phyloP scores from a whole-genome alignment of 2,797 vertebrate genomes.

The Sebastes nivosus region DNA sequence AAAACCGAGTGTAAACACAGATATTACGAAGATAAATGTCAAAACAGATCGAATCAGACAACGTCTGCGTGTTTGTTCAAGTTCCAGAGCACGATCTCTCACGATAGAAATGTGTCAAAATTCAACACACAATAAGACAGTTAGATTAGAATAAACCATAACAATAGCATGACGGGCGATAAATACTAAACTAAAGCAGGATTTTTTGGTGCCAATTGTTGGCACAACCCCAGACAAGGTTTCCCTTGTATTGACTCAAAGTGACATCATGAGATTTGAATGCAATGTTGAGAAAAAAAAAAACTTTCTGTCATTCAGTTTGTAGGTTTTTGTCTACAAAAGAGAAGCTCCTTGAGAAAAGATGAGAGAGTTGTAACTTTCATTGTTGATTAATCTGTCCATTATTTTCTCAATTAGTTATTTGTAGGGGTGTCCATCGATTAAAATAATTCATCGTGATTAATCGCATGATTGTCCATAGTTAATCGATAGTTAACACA shows the following conservation, averaged over 20 bases:
- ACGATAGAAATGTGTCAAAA: conserved; percentile 22
- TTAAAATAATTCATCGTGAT: too few species aligned
- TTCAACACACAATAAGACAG: neutral
- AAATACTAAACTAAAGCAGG: neutral
- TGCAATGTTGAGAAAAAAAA: neutral
- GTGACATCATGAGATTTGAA: conserved; percentile 3
- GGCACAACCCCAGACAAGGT: neutral
- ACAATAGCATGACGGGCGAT: neutral
- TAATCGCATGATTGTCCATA: too few species aligned
- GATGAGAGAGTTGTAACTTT: neutral
- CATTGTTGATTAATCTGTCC: too few species aligned
- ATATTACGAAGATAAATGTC: conserved; percentile 48
- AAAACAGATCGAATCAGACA: conserved; percentile 37
- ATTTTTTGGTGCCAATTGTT: neutral
- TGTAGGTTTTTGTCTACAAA: neutral
- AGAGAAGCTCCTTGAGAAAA: neutral
- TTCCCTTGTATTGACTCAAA: neutral
- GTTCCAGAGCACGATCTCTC: neutral
- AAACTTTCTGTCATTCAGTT: neutral
- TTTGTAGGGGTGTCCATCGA: too few species aligned
- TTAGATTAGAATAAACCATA: neutral
- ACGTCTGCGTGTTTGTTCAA: conserved; percentile 9
- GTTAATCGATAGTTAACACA: too few species aligned
- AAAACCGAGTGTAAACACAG: conserved; percentile 33
- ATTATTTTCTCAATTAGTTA: too few species aligned